Conservation (phyloP, 37 sponge, comb jelly and placozoan genomes). For the Hormiphora californensis region DNA sequence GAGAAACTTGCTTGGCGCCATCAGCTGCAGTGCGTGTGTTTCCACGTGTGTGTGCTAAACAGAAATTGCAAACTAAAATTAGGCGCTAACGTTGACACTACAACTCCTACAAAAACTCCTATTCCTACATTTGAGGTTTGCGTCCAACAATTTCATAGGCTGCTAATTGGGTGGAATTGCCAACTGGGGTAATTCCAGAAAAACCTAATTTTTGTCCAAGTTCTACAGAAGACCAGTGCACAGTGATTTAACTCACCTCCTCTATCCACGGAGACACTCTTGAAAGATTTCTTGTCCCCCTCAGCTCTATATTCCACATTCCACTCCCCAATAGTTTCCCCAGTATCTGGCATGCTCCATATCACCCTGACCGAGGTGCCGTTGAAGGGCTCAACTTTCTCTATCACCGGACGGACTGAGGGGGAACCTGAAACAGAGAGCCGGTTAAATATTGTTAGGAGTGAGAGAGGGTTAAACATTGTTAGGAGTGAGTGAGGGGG, state of each 20-base stretch:
- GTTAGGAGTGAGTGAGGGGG: not conserved
- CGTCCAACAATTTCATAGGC: too few species aligned
- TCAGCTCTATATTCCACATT: not conserved
- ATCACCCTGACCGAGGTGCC: conserved; percentile 12
- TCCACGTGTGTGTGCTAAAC: too few species aligned
- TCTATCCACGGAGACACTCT: not conserved
- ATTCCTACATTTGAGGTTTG: too few species aligned
- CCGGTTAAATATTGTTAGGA: not conserved
- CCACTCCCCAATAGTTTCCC: not conserved
- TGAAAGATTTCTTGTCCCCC: not conserved
- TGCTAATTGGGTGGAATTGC: too few species aligned
- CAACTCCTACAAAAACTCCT: too few species aligned
- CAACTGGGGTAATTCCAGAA: too few species aligned
- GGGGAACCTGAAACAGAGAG: conserved; percentile 1
- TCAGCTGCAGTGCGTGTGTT: too few species aligned
- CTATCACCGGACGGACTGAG: not conserved
- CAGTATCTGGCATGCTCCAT: conserved; percentile 9
- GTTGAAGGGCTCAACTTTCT: conserved; percentile 1
- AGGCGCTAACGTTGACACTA: too few species aligned
- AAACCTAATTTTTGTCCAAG: not conserved
- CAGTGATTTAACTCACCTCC: not conserved
- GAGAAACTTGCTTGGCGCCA: too few species aligned
- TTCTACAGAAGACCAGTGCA: not conserved
- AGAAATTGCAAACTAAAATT: too few species aligned
- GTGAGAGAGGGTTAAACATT: not conserved